Evolutionary conservation across 2,888 invertebrate genomes (phyloP).

Genomic region (Scelioninae gen. 2): DNA sequence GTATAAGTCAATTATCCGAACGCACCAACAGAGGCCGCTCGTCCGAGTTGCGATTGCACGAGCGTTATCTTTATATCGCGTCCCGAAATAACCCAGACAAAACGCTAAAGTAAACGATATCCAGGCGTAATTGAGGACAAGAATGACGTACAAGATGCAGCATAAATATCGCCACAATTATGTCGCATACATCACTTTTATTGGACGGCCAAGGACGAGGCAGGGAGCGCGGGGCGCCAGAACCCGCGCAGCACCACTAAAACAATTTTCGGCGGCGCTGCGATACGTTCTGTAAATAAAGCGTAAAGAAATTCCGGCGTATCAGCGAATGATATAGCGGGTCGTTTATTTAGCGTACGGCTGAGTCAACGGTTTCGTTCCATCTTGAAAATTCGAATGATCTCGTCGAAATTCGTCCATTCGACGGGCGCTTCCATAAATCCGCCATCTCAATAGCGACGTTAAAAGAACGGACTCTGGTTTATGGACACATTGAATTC

Average conservation of each 20-base stretch:
- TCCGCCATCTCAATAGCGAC: conserved; percentile 53
- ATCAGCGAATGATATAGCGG: conserved; percentile 42
- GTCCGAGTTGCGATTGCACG: neutral
- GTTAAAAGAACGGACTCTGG: conserved; percentile 58
- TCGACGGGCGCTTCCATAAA: conserved; percentile 57
- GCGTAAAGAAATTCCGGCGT: conserved; percentile 32
- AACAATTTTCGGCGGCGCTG: conserved; percentile 27
- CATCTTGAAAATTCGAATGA: conserved; percentile 51
- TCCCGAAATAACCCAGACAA: conserved; percentile 36
- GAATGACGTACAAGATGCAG: conserved; percentile 37
- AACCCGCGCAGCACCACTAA: conserved; percentile 6
- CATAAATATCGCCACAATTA: conserved; percentile 33
- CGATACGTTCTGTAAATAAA: conserved; percentile 35
- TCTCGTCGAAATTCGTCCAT: conserved; percentile 44
- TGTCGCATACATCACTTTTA: conserved; percentile 30
- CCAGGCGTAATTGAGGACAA: conserved; percentile 30
- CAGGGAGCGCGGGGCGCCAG: neutral
- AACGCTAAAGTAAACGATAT: conserved; percentile 40
- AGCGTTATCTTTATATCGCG: conserved; percentile 48
- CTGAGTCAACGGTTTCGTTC: conserved; percentile 48
- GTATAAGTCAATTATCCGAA: conserved; percentile 54
- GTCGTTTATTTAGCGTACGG: conserved; percentile 41
- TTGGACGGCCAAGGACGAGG: neutral
- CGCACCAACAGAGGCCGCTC: conserved; percentile 23
- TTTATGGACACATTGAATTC: conserved; percentile 60